Conservation (phyloP, 2,113 vertebrate species). For the Physeter macrocephalus region DNA sequence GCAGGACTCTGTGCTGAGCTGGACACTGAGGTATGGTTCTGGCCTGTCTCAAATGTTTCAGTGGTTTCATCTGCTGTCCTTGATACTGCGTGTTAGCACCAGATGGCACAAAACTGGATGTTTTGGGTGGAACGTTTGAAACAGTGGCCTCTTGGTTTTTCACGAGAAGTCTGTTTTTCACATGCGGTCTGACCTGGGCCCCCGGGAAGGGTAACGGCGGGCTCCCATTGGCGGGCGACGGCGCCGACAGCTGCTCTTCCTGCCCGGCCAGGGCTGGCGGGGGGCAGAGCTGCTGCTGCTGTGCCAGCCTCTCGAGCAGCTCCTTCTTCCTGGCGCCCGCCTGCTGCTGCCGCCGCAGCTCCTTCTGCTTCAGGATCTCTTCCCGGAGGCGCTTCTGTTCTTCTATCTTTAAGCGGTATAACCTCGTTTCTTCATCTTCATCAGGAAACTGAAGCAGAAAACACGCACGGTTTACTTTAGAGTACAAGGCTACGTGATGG, state of each 20-base stretch:
- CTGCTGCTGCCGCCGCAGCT: slow-evolving; percentile 94
- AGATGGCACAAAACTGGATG: slow-evolving; percentile 64
- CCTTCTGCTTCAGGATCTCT: slow-evolving; percentile 94
- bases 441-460: slow-evolving; percentile 85
- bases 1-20: slow-evolving; percentile 67
- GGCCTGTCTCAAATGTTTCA: slow-evolving; percentile 78
- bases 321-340: slow-evolving; percentile 95
- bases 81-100: slow-evolving; percentile 70
- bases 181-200: slow-evolving; percentile 77
- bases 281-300: slow-evolving; percentile 76
- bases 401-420: slow-evolving; percentile 96
- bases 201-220: slow-evolving; percentile 78
- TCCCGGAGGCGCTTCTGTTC: slow-evolving; percentile 96
- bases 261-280: slow-evolving; percentile 67
- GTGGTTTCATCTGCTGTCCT: slow-evolving; percentile 75
- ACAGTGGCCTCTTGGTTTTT: slow-evolving; percentile 73
- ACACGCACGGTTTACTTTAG: not conserved
- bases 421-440: slow-evolving; percentile 94
- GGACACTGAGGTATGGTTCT: slow-evolving; percentile 71
- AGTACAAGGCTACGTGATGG: not conserved
- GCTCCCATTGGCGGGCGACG: slow-evolving; percentile 76
- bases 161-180: slow-evolving; percentile 83
- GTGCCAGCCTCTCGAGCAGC: slow-evolving; percentile 89
- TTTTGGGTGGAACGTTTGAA: slow-evolving; percentile 63
- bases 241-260: slow-evolving; percentile 45